Evolutionary conservation across 2,113 vertebrate genomes (phyloP), one percentile per base, ranked within the genome.

Genomic region (Cyprinus carpio): DNA sequence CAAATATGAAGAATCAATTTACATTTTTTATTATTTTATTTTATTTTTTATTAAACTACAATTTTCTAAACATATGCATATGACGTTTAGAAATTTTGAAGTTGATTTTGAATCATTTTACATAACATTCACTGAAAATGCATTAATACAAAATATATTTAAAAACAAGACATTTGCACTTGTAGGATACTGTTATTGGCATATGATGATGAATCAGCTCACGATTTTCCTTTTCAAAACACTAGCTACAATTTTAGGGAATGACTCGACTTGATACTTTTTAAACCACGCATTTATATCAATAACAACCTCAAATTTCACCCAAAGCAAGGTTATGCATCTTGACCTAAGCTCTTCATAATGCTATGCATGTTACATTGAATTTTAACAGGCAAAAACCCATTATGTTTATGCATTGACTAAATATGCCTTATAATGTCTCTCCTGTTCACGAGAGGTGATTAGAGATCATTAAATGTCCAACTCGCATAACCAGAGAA

Each of bases 391-490:
- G 76, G 43, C 8, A 54, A 77, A 77, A 23, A 13, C 2, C 4
- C 51, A 34, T 78, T n/a, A 54, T 56, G 51, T 18, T 34, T 13
- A 18, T 15, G 51, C 75, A 37, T n/a, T 78, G 20, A 10, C 76
- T 60, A 60, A 78, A 78, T 60, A 40, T 60, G 72, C 72, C 23
- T 16, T 27, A 75, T 25, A 20, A 78, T 37, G 1, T 16, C 54
- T 60, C 31, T 78, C 49, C 76, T 10, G 54, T 40, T 60, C 54
- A 37, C 20, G 1, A 78, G 76, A 78, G 49, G 29, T 40, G 25
- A 40, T 78, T 78, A 78, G 76, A 78, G 31, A 78, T 58, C 54
- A 60, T 78, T 58, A 58, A 54, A 54, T 27, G 51, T n/a, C 46
- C 54, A 4, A 54, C 40, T 40, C 20, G 10, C 54, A 58, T 58